Conservation (phyloP, 1,140 invertebrate genomes). For the Cryptotermes secundus region DNA sequence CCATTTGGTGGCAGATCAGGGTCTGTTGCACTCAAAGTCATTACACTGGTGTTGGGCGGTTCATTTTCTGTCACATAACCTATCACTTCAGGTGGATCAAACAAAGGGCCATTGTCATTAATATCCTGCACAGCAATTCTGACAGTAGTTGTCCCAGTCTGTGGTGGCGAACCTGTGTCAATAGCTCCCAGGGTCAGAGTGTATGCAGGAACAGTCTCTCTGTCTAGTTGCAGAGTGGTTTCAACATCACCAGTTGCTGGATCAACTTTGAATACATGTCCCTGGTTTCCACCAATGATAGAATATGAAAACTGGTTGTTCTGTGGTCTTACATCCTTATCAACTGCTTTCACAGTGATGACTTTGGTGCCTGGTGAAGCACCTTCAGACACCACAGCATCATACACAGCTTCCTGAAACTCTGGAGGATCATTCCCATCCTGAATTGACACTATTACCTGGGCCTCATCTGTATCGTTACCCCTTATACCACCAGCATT, state of each 20-base stretch:
- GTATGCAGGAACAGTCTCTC: constrained; percentile 76
- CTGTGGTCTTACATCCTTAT: constrained; percentile 86
- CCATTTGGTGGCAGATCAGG: constrained; percentile 89
- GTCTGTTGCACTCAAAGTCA: constrained; percentile 82
- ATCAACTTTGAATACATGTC: constrained; percentile 86
- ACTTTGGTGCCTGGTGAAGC: constrained; percentile 70
- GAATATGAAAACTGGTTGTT: constrained; percentile 93
- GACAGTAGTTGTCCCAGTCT: constrained; percentile 83
- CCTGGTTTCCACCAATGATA: constrained; percentile 80
- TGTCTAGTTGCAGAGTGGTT: constrained; percentile 72
- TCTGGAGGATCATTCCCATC: constrained; percentile 95
- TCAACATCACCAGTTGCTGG: constrained; percentile 79
- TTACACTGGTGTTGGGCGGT: constrained; percentile 77
- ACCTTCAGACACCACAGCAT: constrained; percentile 75
- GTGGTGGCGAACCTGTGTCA: constrained; percentile 82
- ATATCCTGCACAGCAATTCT: constrained; percentile 78
- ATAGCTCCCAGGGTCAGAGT: constrained; percentile 85
- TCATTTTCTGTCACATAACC: constrained; percentile 88
- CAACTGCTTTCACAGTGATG: constrained; percentile 77
- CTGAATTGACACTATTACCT: constrained; percentile 89
- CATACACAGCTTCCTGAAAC: constrained; percentile 76
- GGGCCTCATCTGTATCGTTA: constrained; percentile 93
- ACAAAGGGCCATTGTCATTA: constrained; percentile 91
- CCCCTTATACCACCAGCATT: constrained; percentile 89
- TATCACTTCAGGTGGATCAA: constrained; percentile 66